These are phyloP conservation scores for Hermodice carunculata DNA, from an alignment of 2,888 invertebrate genomes.

Conservation along the genomic window DNA sequence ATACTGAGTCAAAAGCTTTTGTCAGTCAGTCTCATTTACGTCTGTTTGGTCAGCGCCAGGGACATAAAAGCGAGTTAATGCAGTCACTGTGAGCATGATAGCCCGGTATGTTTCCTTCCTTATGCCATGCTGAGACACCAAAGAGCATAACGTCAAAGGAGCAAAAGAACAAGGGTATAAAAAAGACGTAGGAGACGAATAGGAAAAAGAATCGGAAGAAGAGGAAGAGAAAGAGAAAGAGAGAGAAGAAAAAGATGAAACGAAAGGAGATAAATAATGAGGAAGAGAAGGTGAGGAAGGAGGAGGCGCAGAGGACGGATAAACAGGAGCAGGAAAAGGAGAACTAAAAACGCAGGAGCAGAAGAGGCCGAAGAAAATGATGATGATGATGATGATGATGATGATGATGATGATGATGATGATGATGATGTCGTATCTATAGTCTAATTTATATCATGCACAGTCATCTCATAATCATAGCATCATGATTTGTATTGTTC, in stretches of 20 bases:
- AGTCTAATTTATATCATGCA: too few relatives aligned
- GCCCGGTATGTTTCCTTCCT: too few relatives aligned
- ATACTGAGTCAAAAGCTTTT: too few relatives aligned
- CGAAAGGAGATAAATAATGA: background rate
- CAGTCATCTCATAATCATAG: too few relatives aligned
- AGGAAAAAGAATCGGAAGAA: conserved; percentile 1
- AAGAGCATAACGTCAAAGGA: background rate
- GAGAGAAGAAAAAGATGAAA: background rate
- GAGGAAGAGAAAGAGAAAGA: background rate
- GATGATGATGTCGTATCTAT: too few relatives aligned
- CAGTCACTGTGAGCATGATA: too few relatives aligned
- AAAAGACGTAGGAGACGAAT: background rate
- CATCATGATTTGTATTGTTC: too few relatives aligned
- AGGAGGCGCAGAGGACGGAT: background rate
- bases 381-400: background rate
- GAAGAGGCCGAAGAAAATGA: background rate
- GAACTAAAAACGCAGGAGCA: background rate
- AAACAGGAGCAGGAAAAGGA: too few relatives aligned
- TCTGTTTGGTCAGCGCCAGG: too few relatives aligned
- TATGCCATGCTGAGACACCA: too few relatives aligned
- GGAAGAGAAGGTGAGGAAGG: background rate
- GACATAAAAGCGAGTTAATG: too few relatives aligned
- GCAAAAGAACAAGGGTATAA: background rate
- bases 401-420: background rate
- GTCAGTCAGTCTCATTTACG: too few relatives aligned